A percentile compares a stretch with the other conserved stretches of the same genome.
phyloP scores from a whole-genome alignment of 2,888 invertebrate species.

The Dynastes hyllus region DNA sequence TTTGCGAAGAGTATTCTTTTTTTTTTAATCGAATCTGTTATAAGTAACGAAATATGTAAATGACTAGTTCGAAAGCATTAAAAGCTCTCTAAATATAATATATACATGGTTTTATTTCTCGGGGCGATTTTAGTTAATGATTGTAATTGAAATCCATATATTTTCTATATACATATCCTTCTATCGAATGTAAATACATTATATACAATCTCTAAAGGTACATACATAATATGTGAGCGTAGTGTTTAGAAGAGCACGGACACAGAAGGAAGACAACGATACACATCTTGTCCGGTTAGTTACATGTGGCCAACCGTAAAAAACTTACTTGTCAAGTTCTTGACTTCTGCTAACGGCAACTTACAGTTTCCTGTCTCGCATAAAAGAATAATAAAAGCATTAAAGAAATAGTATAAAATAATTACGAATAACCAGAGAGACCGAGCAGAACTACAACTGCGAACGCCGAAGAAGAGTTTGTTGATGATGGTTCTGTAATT shows the following conservation, averaged over 20 bases:
- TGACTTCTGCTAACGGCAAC: slow-evolving; percentile 44
- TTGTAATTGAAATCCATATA: slow-evolving; percentile 11
- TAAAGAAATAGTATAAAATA: slow-evolving; percentile 25
- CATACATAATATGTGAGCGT: background rate
- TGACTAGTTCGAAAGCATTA: background rate
- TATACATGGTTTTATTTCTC: background rate
- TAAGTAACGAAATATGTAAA: background rate
- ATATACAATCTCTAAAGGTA: slow-evolving; percentile 4
- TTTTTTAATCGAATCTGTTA: background rate
- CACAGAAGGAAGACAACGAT: slow-evolving; percentile 18
- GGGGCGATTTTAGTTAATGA: background rate
- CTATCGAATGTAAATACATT: background rate
- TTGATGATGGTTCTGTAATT: slow-evolving; percentile 9
- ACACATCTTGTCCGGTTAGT: slow-evolving; percentile 41
- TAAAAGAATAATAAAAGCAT: slow-evolving; percentile 35
- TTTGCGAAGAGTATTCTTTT: no score
- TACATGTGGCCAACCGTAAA: slow-evolving; percentile 35
- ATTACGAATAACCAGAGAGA: slow-evolving; percentile 1
- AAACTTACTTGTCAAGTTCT: slow-evolving; percentile 45
- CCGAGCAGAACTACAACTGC: background rate
- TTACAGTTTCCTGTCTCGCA: slow-evolving; percentile 43
- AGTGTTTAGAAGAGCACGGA: slow-evolving; percentile 27
- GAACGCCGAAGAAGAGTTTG: background rate
- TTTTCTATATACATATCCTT: background rate
- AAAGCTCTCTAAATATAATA: background rate